Conservation (phyloP, 1,140 invertebrate genomes). For the Drosophila littoralis region DNA sequence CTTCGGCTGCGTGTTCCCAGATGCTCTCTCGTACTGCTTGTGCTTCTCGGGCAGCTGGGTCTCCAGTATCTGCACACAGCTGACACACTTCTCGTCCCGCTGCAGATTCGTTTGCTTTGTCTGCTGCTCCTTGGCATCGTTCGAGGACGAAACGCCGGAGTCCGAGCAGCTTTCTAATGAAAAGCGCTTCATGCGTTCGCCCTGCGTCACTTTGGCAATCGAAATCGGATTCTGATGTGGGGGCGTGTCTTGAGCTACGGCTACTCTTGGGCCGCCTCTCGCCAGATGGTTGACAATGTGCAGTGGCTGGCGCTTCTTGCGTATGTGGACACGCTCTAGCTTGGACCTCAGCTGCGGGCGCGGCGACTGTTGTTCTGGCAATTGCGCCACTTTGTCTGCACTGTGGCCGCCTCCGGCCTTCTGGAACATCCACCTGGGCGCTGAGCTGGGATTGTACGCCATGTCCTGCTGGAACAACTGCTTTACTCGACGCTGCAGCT, state of each 20-base stretch:
- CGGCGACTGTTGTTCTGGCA: constrained; percentile 24
- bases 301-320: constrained; percentile 72
- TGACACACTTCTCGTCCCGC: constrained; percentile 45
- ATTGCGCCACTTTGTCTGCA: neutral
- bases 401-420: constrained; percentile 3
- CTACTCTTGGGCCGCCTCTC: neutral
- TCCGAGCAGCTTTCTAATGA: constrained; percentile 65
- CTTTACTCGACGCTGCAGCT: constrained; percentile 46
- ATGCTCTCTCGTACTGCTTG: constrained; percentile 19
- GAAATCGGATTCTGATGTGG: constrained; percentile 23
- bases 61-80: constrained; percentile 41
- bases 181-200: constrained; percentile 50
- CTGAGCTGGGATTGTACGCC: constrained; percentile 13
- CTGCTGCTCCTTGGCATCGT: constrained; percentile 41
- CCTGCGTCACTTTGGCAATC: constrained; percentile 20
- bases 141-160: constrained; percentile 56
- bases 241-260: constrained; percentile 29
- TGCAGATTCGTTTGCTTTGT: constrained; percentile 49
- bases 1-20: constrained; percentile 4
- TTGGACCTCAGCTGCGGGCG: constrained; percentile 49
- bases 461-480: constrained; percentile 51
- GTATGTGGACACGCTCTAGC: constrained; percentile 68
- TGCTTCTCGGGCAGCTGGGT: neutral
- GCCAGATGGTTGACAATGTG: constrained; percentile 67
- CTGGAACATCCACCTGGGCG: constrained; percentile 58